Conservation (phyloP, 2,888 invertebrate genomes). For the Ethmia dodecea region DNA sequence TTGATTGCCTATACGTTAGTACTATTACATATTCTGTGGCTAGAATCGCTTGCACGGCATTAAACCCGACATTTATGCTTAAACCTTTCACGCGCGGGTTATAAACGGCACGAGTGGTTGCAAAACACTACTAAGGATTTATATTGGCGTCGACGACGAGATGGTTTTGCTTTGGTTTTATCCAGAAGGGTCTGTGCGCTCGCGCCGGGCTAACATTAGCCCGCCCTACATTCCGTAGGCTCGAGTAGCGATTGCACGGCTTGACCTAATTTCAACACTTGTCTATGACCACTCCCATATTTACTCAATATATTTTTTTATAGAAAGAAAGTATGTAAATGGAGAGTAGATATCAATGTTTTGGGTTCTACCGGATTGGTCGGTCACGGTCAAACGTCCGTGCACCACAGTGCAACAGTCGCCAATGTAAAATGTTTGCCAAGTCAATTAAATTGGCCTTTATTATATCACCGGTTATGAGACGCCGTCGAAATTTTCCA, state of each 20-base stretch:
- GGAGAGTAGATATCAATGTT: background rate
- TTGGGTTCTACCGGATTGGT: slow-evolving; percentile 7
- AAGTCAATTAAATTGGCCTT: slow-evolving; percentile 13
- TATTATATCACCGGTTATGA: too few relatives aligned
- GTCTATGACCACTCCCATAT: slow-evolving; percentile 25
- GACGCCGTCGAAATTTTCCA: too few relatives aligned
- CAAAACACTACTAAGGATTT: slow-evolving; percentile 27
- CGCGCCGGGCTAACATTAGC: slow-evolving; percentile 63
- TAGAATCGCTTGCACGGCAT: too few relatives aligned
- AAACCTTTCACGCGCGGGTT: slow-evolving; percentile 6
- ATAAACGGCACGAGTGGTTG: slow-evolving; percentile 14
- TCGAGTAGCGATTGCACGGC: slow-evolving; percentile 46
- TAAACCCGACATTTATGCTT: slow-evolving; percentile 12
- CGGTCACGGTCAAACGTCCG: slow-evolving; percentile 17
- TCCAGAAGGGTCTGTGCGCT: slow-evolving; percentile 42
- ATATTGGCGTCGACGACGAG: slow-evolving; percentile 25
- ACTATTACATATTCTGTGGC: too few relatives aligned
- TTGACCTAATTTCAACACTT: slow-evolving; percentile 62
- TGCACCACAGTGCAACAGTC: slow-evolving; percentile 8
- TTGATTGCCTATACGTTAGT: too few relatives aligned
- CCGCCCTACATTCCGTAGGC: slow-evolving; percentile 62
- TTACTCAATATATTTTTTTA: background rate
- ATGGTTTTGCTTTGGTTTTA: slow-evolving; percentile 38
- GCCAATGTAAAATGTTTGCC: slow-evolving; percentile 16
- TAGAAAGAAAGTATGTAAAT: background rate